These are phyloP conservation scores for Falco punctatus DNA, from an alignment of 2,113 vertebrate species.

Conservation along the genomic window DNA sequence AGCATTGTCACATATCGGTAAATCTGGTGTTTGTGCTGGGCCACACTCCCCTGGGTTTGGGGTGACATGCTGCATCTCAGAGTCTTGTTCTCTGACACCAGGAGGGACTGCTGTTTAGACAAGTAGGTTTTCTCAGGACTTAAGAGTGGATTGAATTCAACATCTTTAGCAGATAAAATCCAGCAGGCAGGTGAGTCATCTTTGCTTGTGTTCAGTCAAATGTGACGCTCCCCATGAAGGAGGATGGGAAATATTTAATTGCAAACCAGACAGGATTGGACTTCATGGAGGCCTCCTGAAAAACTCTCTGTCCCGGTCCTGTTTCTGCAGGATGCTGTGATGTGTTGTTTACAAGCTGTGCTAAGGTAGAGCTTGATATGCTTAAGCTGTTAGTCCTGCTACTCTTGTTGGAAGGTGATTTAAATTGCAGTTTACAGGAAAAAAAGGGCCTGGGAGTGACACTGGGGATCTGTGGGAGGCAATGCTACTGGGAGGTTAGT, in stretches of 20 bases:
- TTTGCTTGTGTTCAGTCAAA: background rate
- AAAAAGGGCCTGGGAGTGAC: background rate
- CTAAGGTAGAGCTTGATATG: background rate
- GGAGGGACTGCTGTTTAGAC: background rate
- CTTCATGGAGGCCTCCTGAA: background rate
- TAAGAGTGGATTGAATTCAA: background rate
- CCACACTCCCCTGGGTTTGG: background rate
- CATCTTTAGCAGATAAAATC: background rate
- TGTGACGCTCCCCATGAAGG: background rate
- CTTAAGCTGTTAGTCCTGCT: background rate
- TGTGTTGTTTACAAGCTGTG: background rate
- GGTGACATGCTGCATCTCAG: background rate
- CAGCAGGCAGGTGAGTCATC: background rate
- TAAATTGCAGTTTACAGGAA: background rate
- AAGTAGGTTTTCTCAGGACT: background rate
- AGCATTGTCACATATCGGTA: rapidly evolving
- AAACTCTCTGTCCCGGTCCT: background rate
- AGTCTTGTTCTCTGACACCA: background rate
- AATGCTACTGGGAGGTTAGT: background rate
- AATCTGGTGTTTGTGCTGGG: background rate
- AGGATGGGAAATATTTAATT: background rate
- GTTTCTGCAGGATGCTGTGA: background rate
- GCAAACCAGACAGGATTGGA: background rate
- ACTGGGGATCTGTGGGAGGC: background rate
- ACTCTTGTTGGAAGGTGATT: background rate